These are phyloP conservation scores for Cryptotis parvus DNA, from an alignment of 2,113 vertebrate species.

Conservation along the genomic window DNA sequence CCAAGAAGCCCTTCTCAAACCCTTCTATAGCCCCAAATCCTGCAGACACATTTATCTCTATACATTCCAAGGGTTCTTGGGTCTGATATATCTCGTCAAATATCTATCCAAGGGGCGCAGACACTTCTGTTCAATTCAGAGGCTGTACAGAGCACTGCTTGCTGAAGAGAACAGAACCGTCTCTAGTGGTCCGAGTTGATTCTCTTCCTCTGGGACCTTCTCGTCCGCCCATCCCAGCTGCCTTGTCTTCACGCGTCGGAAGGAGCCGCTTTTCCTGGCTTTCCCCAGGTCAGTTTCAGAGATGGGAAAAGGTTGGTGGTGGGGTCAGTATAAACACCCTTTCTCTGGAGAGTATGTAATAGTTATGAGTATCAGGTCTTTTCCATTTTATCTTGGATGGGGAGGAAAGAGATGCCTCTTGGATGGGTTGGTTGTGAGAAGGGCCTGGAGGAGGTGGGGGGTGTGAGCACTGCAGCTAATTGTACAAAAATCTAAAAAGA, in stretches of 20 bases:
- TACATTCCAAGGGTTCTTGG: too few species aligned
- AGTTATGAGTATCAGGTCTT: constrained; percentile 83
- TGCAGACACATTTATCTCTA: too few species aligned
- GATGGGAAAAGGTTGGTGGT: constrained; percentile 74
- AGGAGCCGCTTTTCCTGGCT: constrained; percentile 58
- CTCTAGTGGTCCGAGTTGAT: constrained; percentile 86
- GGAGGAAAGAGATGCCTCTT: constrained; percentile 52
- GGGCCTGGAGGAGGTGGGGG: neutral
- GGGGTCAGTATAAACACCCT: constrained; percentile 85
- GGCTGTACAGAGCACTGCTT: too few species aligned
- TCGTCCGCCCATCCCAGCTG: constrained; percentile 85
- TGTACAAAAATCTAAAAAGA: constrained; percentile 63
- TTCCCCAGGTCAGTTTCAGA: constrained; percentile 77
- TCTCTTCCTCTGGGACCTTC: constrained; percentile 83
- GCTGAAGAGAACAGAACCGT: constrained; percentile 84
- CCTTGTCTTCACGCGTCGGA: constrained; percentile 70
- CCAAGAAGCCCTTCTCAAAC: too few species aligned
- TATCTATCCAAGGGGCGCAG: too few species aligned
- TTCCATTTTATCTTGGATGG: constrained; percentile 74
- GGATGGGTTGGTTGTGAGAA: neutral
- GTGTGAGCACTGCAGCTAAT: neutral
- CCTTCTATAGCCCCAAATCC: too few species aligned
- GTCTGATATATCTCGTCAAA: too few species aligned
- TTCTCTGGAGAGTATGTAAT: constrained; percentile 81
- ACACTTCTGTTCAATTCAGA: too few species aligned